Evolutionary conservation across 2,113 vertebrate species (phyloP).

Genomic region (Tricholaema leucomelas): DNA sequence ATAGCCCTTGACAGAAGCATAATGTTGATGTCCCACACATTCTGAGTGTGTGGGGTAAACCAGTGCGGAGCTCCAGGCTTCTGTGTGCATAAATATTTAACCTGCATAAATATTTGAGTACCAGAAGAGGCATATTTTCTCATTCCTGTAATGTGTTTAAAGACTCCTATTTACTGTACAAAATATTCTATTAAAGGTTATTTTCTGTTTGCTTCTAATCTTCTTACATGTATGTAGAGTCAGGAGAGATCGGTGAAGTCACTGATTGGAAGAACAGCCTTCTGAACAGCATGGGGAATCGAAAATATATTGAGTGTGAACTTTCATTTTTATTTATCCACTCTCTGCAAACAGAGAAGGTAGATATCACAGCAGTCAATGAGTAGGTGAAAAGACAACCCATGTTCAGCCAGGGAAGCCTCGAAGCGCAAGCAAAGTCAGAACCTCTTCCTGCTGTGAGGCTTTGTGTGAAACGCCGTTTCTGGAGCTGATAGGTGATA

Average conservation of each 20-base stretch:
- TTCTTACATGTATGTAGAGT: conserved; percentile 37
- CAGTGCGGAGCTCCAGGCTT: background rate
- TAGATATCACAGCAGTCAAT: background rate
- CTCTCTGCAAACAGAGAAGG: conserved; percentile 22
- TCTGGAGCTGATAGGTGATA: background rate
- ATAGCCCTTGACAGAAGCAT: background rate
- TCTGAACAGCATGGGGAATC: background rate
- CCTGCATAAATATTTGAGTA: conserved; percentile 27
- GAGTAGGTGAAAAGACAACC: background rate
- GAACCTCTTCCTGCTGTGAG: background rate
- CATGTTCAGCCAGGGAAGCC: background rate
- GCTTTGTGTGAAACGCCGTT: background rate
- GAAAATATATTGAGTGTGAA: conserved; percentile 3
- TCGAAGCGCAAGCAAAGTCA: background rate
- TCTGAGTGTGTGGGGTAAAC: background rate
- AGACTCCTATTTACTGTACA: background rate
- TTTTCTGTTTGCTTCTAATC: conserved; percentile 29
- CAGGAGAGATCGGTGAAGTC: conserved; percentile 18
- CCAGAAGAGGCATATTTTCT: background rate
- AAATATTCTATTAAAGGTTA: conserved; percentile 20
- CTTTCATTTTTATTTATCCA: conserved; percentile 33
- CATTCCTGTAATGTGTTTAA: conserved; percentile 7
- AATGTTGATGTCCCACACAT: background rate
- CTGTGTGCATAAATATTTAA: conserved; percentile 24
- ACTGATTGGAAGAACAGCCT: background rate